A percentile compares a stretch with the other conserved stretches of the same genome.
These are phyloP conservation scores for Megalops atlanticus DNA, from an alignment of 2,113 vertebrate species.

Conservation along the genomic window DNA sequence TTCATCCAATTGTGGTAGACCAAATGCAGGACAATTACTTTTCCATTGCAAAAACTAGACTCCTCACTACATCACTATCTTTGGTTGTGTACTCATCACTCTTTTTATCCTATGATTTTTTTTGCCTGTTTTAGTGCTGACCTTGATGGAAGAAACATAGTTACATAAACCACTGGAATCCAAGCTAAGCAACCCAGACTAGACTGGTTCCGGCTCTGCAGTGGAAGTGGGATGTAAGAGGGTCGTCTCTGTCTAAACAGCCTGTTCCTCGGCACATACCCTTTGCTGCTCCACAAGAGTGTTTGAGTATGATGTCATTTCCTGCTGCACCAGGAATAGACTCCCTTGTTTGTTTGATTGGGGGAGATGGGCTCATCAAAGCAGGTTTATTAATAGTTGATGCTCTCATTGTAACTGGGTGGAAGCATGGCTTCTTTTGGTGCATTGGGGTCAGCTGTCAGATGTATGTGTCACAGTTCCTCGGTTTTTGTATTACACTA, in stretches of 20 bases:
- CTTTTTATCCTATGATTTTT: conserved; percentile 47
- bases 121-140: neutral
- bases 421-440: neutral
- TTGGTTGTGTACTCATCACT: conserved; percentile 3
- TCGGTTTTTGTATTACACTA: neutral
- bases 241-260: conserved; percentile 16
- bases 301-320: conserved; percentile 43
- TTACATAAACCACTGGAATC: neutral
- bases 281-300: neutral
- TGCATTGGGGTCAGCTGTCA: neutral
- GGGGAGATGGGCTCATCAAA: too few relatives aligned
- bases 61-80: neutral
- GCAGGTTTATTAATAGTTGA: conserved; percentile 9
- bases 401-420: conserved; percentile 3
- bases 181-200: neutral
- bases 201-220: neutral
- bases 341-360: neutral
- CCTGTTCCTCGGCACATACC: conserved; percentile 30
- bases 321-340: neutral
- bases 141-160: neutral
- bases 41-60: neutral
- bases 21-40: neutral
- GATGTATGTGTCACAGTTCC: neutral
- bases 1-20: neutral
- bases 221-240: neutral